Evolutionary conservation across 2,113 vertebrate species (phyloP), one percentile per base, ranked within the genome.

Genomic region (Cyanocitta stelleri): DNA sequence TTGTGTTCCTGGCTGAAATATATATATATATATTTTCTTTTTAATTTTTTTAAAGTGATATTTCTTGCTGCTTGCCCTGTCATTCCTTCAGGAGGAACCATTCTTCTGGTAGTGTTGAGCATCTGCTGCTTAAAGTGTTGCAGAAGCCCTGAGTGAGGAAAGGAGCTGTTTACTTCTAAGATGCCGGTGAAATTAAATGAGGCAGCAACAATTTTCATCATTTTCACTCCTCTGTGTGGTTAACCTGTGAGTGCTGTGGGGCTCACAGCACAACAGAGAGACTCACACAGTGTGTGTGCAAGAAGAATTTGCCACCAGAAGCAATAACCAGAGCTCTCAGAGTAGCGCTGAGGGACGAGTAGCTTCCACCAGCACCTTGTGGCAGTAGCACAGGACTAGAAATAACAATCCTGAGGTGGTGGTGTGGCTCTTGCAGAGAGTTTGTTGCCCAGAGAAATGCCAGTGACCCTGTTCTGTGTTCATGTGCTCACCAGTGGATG

Each of bases 101-200:
- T 86, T 91, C 41, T 10, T 64, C 58, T 85, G n/a, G 22, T 46
- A 73, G 33, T 1, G 2, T 62, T 93, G 72, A 93, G 69, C 64
- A 62, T 81, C 74, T 73, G 56, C 78, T 72, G 39, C 76, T 73
- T 58, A 8, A 71, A 84, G 52, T 61, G 72, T 59, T 48, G 55
- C 78, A 32, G 86, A n/a, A 95, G 39, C 62, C 87, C 23, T 0
- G 12, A 51, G 66, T 52, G 39, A 62, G 78, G 84, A 69, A 68
- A 74, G 55, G 43, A 82, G 43, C 82, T n/a, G n/a, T 82, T 97
- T 82, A 35, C 80, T 77, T 91, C 75, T 35, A 3, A 76, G 73
- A 32, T 29, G 58, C 10, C 61, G 41, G n/a, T 27, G 73, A 74
- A 55, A 79, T 82, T 52, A 49, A 71, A 54, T 67, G 33, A 48